phyloP scores from a whole-genome alignment of 2,888 invertebrate species.

The Autographa gamma region DNA sequence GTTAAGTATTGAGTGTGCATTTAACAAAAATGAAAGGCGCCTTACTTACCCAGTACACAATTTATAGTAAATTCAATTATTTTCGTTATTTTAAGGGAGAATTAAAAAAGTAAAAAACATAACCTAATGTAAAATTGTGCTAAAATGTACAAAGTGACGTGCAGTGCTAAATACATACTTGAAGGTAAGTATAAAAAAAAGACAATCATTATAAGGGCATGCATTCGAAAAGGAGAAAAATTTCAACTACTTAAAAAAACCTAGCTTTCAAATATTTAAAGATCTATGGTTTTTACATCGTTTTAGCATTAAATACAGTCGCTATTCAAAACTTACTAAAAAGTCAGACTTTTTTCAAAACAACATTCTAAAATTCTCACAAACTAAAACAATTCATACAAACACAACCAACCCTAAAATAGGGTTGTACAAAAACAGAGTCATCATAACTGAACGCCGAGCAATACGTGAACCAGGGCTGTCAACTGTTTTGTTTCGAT shows the following conservation, averaged over 20 bases:
- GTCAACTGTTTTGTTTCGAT: conserved; percentile 43
- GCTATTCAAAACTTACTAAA: too few species aligned
- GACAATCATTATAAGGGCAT: not conserved
- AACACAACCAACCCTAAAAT: not conserved
- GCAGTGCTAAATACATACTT: not conserved
- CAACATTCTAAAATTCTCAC: too few species aligned
- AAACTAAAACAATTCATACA: not conserved
- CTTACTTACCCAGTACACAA: too few species aligned
- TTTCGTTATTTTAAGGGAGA: too few species aligned
- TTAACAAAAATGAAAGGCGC: too few species aligned
- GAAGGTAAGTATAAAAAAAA: not conserved
- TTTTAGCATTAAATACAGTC: too few species aligned
- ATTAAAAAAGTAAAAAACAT: not conserved
- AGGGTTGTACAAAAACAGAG: conserved; percentile 19
- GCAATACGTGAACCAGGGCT: conserved; percentile 32
- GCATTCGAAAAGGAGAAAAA: not conserved
- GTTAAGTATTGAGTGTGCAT: too few species aligned
- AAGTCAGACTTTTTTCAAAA: too few species aligned
- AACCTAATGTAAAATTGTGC: not conserved
- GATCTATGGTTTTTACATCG: too few species aligned
- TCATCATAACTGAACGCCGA: conserved; percentile 38
- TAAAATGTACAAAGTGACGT: conserved; percentile 2
- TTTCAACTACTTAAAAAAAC: too few species aligned
- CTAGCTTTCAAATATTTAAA: too few species aligned
- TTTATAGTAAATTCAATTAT: too few species aligned